phyloP scores from a whole-genome alignment of 2,797 vertebrate genomes.

The Trichosurus vulpecula region DNA sequence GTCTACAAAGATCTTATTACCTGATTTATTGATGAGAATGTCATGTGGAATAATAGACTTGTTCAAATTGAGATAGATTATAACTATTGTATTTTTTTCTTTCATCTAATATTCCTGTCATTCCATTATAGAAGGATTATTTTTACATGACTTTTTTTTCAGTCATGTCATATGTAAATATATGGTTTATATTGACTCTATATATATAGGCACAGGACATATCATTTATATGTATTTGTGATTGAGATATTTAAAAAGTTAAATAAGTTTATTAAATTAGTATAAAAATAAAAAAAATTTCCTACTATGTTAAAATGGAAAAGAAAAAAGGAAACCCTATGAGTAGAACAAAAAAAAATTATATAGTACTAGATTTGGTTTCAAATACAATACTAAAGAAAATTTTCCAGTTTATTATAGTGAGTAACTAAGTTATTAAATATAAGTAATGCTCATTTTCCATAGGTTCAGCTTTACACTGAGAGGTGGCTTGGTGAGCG shows the following conservation, averaged over 20 bases:
- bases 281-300: background rate
- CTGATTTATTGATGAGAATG: background rate
- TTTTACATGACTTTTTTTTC: background rate
- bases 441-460: background rate
- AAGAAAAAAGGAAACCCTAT: background rate
- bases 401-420: background rate
- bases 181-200: background rate
- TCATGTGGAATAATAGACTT: conserved; percentile 6
- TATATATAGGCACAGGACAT: background rate
- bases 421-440: background rate
- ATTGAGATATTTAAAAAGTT: background rate
- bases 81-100: background rate
- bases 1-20: background rate
- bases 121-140: conserved; percentile 12
- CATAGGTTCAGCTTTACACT: conserved; percentile 6
- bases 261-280: background rate
- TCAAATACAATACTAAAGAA: conserved; percentile 40
- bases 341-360: conserved; percentile 9
- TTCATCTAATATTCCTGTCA: conserved; percentile 1
- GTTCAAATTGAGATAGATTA: conserved; percentile 19
- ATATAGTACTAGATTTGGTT: conserved; percentile 34
- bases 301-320: background rate
- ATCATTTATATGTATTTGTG: background rate
- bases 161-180: conserved; percentile 19
- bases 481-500: background rate